These are phyloP conservation scores for Hylaeus volcanicus DNA, from an alignment of 1,140 invertebrate species.

Conservation along the genomic window DNA sequence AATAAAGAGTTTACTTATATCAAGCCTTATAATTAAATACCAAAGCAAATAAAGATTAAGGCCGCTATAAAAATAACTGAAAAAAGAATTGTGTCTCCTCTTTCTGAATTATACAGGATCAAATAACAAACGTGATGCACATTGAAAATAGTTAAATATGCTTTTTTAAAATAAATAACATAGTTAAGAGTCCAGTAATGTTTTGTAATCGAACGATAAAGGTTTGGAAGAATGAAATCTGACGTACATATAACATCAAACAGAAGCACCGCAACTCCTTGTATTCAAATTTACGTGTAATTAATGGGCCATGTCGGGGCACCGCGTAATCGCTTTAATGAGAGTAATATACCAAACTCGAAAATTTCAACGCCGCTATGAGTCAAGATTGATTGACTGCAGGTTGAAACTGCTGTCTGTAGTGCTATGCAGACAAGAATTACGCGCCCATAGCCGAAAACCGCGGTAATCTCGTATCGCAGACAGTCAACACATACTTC, in stretches of 20 bases:
- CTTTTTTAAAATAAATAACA: neutral
- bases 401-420: conserved; percentile 8
- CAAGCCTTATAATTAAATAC: too few species aligned
- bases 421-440: neutral
- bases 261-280: neutral
- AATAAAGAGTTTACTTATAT: too few species aligned
- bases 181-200: neutral
- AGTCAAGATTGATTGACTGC: conserved; percentile 14
- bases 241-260: neutral
- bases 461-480: neutral
- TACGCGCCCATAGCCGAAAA: neutral
- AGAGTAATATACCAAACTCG: conserved; percentile 16
- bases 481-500: neutral
- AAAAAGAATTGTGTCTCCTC: too few species aligned
- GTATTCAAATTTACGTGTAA: conserved; percentile 6
- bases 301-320: conserved; percentile 4
- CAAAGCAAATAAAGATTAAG: too few species aligned
- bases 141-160: too few species aligned
- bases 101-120: too few species aligned
- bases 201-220: neutral
- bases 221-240: neutral
- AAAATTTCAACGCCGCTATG: conserved; percentile 18
- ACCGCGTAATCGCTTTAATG: conserved; percentile 4
- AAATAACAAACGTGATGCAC: too few species aligned
- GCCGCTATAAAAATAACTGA: too few species aligned